Percentiles rank a stretch among this genome's conserved stretches.
Evolutionary conservation across 1,140 invertebrate genomes (phyloP).

Genomic region (Harpegnathos saltator): DNA sequence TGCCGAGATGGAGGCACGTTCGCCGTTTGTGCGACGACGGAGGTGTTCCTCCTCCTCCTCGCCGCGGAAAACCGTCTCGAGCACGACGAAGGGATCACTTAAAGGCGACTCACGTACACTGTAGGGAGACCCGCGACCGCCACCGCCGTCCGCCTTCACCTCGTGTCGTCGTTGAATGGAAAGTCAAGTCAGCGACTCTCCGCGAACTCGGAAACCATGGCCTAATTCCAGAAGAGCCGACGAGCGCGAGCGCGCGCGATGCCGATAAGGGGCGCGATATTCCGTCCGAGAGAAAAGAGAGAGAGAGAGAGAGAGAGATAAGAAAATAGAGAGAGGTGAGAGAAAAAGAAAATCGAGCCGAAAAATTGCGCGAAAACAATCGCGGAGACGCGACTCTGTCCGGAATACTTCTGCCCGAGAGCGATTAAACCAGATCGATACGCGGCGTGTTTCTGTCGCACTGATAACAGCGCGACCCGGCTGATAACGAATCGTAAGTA

Average conservation of each 20-base stretch:
- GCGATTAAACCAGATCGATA: conserved; percentile 57
- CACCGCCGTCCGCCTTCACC: background rate
- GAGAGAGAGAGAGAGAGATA: too few species aligned
- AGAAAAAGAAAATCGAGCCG: too few species aligned
- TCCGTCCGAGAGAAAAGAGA: background rate
- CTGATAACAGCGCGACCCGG: conserved; percentile 52
- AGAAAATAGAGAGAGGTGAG: too few species aligned
- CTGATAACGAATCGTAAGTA: conserved; percentile 39
- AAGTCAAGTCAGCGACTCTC: conserved; percentile 66
- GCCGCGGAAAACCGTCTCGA: conserved; percentile 16
- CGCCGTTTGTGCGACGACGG: too few species aligned
- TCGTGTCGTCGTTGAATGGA: conserved; percentile 65
- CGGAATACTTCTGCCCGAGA: background rate
- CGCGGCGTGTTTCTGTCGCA: conserved; percentile 29
- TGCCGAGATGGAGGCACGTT: conserved; percentile 17
- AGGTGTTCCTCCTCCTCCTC: background rate
- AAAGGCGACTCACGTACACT: conserved; percentile 59
- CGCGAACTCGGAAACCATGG: conserved; percentile 63
- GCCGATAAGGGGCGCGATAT: background rate
- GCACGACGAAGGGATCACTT: conserved; percentile 31
- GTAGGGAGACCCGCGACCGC: conserved; percentile 4
- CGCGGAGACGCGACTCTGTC: background rate
- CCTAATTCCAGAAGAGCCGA: conserved; percentile 68
- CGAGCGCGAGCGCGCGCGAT: background rate
- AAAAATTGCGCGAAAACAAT: background rate